Base-by-base conservation (phyloP, 2,888 invertebrate species). In the Chloroclystis v-ata region DNA sequence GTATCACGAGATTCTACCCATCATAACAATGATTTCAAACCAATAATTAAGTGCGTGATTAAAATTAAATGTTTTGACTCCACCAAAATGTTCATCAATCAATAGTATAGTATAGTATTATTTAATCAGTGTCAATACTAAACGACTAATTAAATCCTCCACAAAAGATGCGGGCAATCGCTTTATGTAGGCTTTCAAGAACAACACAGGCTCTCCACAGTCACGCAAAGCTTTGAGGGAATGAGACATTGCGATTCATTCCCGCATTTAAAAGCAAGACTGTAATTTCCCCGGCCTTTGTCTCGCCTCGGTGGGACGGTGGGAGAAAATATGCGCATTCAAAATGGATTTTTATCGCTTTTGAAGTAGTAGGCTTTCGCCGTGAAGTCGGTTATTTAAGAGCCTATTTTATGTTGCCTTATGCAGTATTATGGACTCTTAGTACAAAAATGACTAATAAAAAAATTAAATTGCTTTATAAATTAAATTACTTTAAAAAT, bases 221-320 rank as follows among this genome's bases (percentile, higher is more conserved):
- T 69, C 67, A 67, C 67, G 78, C 75, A 77, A 78, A 78, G 82
- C 83, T 83, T 82, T 83, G 83, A 83, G 75, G 75, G 77, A 74
- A 80, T 71, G 82, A 81, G 83, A 82, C 84, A 79, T 76, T 76
- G 82, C 77, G 78, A 83, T 82, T 85, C 85, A 84, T 82, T 81
- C 82, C 71, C 80, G 81, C 82, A 81, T 82, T 85, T 85, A 82
- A 85, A 86, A 86, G 83, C 79, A 79, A 81, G 82, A 78, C 78
- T 82, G 81, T 84, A 85, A 86, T 86, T 84, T 84, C 71, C 72
- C 80, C 79, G 76, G 77, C 81, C 85, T 85, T 85, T 86, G 85
- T 86, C 78, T 81, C 69, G 61, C 62, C 68, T 59, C 57, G 70
- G 71, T 65, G 61, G 66, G 65, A 63, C 63, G 67, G 56, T 64